Evolutionary conservation across 2,797 vertebrate genomes (phyloP).

Genomic region (Spinus pinus): DNA sequence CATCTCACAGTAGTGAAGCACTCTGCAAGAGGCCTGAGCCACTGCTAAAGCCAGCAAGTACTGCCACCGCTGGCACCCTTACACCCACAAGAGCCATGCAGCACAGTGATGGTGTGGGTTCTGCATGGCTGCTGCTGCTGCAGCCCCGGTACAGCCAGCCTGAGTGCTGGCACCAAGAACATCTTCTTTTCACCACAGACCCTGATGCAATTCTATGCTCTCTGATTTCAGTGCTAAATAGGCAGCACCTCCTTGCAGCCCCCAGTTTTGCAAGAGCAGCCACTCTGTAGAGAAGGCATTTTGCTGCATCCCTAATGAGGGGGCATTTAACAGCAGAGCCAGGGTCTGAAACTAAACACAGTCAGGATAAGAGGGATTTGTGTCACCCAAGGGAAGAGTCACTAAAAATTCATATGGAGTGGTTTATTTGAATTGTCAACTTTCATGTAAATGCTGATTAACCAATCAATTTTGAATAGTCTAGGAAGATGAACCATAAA

Average conservation of each 20-base stretch:
- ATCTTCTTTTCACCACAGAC: not conserved
- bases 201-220: not conserved
- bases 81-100: rapidly evolving
- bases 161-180: not conserved
- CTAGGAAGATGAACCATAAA: not conserved
- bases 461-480: not conserved
- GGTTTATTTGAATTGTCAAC: not conserved
- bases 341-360: not conserved
- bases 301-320: not conserved
- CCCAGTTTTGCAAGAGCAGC: not conserved
- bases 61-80: not conserved
- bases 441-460: not conserved
- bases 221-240: not conserved
- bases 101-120: not conserved
- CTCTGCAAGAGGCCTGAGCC: not conserved
- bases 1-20: not conserved
- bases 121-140: not conserved
- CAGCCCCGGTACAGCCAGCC: not conserved
- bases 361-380: not conserved
- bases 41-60: not conserved
- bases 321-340: not conserved
- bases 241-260: not conserved
- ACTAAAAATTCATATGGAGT: not conserved
- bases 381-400: not conserved
- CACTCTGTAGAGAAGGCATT: not conserved